Conservation (phyloP, 2,797 vertebrate genomes). For the Sorex maritimensis region DNA sequence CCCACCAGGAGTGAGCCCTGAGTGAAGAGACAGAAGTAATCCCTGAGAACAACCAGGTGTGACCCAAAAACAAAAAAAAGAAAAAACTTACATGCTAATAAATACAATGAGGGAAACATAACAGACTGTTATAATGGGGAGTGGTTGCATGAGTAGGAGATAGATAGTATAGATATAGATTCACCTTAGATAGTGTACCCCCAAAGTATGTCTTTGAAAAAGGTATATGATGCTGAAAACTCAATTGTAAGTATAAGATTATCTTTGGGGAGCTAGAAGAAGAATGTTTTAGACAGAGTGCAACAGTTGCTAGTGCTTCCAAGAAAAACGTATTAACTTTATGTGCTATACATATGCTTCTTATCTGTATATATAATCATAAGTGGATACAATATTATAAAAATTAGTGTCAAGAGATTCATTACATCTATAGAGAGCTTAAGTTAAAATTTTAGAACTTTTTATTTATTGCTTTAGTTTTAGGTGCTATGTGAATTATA, state of each 20-base stretch:
- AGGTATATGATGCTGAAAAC: not conserved
- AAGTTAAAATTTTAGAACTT: slow-evolving; percentile 19
- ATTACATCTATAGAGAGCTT: not conserved
- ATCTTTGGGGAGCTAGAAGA: accelerated
- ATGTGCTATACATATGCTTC: not conserved
- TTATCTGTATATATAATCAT: slow-evolving; percentile 5
- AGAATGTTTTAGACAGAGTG: not conserved
- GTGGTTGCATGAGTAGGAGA: not conserved
- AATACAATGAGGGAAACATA: slow-evolving; percentile 14
- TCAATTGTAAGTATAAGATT: not conserved
- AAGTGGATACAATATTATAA: not conserved
- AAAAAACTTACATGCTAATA: not conserved
- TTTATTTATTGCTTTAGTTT: slow-evolving; percentile 18
- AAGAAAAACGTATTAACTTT: not conserved
- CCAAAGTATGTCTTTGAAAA: slow-evolving; percentile 3
- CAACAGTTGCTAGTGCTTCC: not conserved
- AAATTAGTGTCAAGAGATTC: not conserved
- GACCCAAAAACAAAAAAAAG: not conserved
- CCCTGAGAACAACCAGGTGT: too few species aligned
- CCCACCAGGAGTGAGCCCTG: not conserved
- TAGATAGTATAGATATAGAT: too few species aligned
- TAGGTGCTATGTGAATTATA: slow-evolving; percentile 5
- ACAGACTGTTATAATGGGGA: not conserved
- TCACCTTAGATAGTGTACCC: not conserved
- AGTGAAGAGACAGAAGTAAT: too few species aligned